phyloP scores from a whole-genome alignment of 2,113 vertebrate species.

The Odocoileus virginianus region DNA sequence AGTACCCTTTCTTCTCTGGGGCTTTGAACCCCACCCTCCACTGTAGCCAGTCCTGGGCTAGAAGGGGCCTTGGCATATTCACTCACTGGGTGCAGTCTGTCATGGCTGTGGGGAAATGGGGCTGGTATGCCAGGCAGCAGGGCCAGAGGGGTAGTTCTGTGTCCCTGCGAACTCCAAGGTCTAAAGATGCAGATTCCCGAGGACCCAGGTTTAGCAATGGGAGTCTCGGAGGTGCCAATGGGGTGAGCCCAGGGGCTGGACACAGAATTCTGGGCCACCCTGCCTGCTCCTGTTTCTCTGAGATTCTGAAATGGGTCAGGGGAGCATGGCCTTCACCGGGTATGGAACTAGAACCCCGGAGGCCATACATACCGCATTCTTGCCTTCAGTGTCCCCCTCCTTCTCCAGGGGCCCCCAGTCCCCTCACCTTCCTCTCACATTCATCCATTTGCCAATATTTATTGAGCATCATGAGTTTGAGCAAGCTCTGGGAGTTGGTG shows the following conservation, averaged over 20 bases:
- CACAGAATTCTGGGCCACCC: not conserved
- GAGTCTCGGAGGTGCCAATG: not conserved
- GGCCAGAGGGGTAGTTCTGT: not conserved
- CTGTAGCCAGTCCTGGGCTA: not conserved
- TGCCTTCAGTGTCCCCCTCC: no score
- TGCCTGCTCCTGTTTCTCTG: rapidly evolving
- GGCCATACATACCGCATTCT: not conserved
- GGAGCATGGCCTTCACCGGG: rapidly evolving
- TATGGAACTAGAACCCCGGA: rapidly evolving
- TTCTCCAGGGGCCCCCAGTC: not conserved
- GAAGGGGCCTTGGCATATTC: not conserved
- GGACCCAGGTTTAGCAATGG: not conserved
- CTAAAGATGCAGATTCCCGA: not conserved
- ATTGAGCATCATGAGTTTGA: not conserved
- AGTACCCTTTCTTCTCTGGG: not conserved
- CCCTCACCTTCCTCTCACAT: not conserved
- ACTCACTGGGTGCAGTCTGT: not conserved
- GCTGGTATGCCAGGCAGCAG: not conserved
- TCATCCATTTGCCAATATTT: not conserved
- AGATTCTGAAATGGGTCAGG: not conserved
- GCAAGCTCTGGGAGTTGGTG: not conserved
- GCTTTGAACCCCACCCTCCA: no score
- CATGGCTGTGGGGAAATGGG: not conserved
- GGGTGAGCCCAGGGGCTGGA: not conserved
- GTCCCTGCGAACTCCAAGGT: not conserved